phyloP scores from a whole-genome alignment of 2,113 vertebrate species.

The Otus sunia region DNA sequence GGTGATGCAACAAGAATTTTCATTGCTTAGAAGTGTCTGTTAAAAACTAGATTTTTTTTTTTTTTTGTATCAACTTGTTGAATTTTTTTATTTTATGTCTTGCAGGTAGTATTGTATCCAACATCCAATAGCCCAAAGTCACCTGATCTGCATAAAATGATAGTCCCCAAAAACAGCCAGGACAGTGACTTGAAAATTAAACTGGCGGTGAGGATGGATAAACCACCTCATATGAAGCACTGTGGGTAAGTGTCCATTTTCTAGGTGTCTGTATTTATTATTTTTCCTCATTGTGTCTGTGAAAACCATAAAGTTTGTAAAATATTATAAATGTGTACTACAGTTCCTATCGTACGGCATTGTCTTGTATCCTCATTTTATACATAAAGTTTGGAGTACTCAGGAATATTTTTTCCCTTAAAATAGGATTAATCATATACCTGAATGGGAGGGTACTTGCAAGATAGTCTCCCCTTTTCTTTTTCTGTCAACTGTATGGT shows the following conservation, averaged over 20 bases:
- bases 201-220: conserved; percentile 95
- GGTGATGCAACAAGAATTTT: not conserved
- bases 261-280: not conserved
- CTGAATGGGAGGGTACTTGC: not conserved
- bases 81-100: conserved; percentile 36
- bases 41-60: not conserved
- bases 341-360: not conserved
- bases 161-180: conserved; percentile 92
- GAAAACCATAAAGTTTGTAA: not conserved
- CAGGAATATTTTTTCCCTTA: not conserved
- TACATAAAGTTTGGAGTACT: not conserved
- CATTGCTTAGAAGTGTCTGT: not conserved
- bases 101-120: conserved; percentile 89
- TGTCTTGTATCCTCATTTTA: not conserved
- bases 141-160: conserved; percentile 91
- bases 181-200: conserved; percentile 93
- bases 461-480: not conserved
- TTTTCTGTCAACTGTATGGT: not conserved
- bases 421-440: not conserved
- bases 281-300: not conserved
- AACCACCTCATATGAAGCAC: conserved; percentile 96
- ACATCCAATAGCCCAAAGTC: conserved; percentile 91
- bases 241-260: conserved; percentile 84
- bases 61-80: not conserved
- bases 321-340: not conserved